A percentile compares a stretch with the other conserved stretches of the same genome.
Conservation (phyloP, 2,113 vertebrate genomes). For the Albula glossodonta region DNA sequence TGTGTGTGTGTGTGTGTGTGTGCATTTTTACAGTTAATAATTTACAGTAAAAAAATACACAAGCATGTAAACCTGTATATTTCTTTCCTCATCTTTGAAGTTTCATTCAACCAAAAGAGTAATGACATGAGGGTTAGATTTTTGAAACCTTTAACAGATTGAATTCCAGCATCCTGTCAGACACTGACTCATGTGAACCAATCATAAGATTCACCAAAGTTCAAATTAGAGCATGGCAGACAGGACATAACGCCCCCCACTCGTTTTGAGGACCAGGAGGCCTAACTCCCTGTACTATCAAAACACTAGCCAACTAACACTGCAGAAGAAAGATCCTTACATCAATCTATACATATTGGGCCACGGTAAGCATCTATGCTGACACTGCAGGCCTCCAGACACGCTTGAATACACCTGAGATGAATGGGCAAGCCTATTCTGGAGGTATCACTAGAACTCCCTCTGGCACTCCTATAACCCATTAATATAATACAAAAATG, state of each 20-base stretch:
- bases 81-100: no score
- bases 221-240: neutral
- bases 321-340: neutral
- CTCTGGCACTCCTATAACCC: neutral
- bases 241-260: no score
- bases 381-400: neutral
- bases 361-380: neutral
- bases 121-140: no score
- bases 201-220: neutral
- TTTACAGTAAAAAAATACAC: no score
- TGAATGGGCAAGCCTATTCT: neutral
- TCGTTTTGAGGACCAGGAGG: neutral
- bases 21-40: no score
- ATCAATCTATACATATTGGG: neutral
- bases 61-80: no score
- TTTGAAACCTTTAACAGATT: no score
- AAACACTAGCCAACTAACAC: neutral
- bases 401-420: neutral
- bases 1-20: no score
- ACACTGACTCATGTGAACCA: neutral
- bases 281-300: neutral
- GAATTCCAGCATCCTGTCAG: no score
- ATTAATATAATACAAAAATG: neutral
- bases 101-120: no score
- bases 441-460: neutral